phyloP scores from a whole-genome alignment of 2,797 vertebrate species.

The Typhlichthys subterraneus region DNA sequence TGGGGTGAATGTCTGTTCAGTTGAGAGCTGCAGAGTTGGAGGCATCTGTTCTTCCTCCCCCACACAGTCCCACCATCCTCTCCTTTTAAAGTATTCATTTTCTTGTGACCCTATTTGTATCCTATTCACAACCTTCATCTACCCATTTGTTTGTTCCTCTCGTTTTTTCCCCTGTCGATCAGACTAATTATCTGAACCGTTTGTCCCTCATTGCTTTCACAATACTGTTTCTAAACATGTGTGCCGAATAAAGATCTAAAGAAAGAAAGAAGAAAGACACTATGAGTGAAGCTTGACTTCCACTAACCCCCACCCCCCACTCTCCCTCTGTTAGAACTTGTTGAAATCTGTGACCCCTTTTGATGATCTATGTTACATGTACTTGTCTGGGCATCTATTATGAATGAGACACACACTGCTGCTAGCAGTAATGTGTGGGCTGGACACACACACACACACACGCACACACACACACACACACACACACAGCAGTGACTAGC shows the following conservation, averaged over 20 bases:
- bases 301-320: not conserved
- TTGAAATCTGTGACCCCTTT: constrained; percentile 63
- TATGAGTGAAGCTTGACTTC: not conserved
- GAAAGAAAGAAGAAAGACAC: too few species aligned
- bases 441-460: constrained; percentile 40
- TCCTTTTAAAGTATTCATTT: not conserved
- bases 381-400: constrained; percentile 72
- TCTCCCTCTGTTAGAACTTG: constrained; percentile 1
- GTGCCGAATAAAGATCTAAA: too few species aligned
- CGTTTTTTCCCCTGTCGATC: not conserved
- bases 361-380: constrained; percentile 71
- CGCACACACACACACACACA: constrained; percentile 24
- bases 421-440: constrained; percentile 71
- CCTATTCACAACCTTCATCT: not conserved
- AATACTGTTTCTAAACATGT: too few species aligned
- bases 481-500: constrained; percentile 47
- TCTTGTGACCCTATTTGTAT: not conserved
- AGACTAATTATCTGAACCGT: too few species aligned
- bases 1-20: constrained; percentile 39
- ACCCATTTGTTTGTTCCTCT: not conserved
- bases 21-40: constrained; percentile 45
- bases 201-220: too few species aligned
- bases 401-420: constrained; percentile 75
- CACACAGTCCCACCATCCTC: constrained; percentile 38
- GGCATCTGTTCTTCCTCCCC: constrained; percentile 64